Evolutionary conservation across 2,113 vertebrate genomes (phyloP).

Genomic region (Mugil cephalus): DNA sequence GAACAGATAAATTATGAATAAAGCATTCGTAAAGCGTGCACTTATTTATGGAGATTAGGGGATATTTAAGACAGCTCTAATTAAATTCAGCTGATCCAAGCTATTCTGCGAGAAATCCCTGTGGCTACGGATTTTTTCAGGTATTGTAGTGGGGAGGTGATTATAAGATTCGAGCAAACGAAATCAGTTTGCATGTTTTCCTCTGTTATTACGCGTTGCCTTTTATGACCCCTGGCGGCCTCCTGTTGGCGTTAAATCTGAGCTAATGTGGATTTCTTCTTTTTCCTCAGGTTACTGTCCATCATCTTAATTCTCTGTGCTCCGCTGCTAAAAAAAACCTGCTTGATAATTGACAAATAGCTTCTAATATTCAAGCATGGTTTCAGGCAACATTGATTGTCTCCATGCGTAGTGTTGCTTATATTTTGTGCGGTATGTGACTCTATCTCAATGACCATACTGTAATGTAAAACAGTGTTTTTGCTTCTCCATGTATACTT

Average conservation of each 20-base stretch:
- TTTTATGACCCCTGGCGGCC: neutral
- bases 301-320: neutral
- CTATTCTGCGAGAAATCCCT: constrained; percentile 62
- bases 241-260: neutral
- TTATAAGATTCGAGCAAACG: constrained; percentile 20
- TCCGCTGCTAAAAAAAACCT: constrained; percentile 1
- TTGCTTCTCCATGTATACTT: neutral
- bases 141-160: constrained; percentile 42
- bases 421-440: neutral
- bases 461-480: constrained; percentile 3
- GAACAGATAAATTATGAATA: constrained; percentile 60
- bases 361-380: neutral
- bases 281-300: neutral
- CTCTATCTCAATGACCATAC: neutral
- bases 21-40: constrained; percentile 65
- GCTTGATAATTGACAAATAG: neutral
- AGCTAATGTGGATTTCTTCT: neutral
- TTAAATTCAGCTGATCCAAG: constrained; percentile 73
- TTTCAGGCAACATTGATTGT: constrained; percentile 18
- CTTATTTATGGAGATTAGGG: constrained; percentile 73
- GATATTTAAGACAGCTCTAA: constrained; percentile 66
- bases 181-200: constrained; percentile 28
- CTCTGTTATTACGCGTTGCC: neutral
- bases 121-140: constrained; percentile 55
- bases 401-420: neutral